phyloP scores from a whole-genome alignment of 2,888 invertebrate species.

The Pseudococcus jackbeardsleyi region DNA sequence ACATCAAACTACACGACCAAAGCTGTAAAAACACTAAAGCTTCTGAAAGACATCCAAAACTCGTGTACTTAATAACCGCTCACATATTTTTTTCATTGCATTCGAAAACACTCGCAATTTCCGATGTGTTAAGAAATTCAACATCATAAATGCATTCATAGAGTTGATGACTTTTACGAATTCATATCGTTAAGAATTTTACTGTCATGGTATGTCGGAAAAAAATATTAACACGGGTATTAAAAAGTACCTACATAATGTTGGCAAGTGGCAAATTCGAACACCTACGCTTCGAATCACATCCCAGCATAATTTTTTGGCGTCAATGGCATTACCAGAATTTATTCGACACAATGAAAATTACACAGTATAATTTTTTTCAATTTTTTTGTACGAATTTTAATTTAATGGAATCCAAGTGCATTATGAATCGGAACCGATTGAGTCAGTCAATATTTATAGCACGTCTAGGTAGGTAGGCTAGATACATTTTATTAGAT shows the following conservation, averaged over 20 bases:
- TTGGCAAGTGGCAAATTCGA: not conserved
- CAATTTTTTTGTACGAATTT: not conserved
- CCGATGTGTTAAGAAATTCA: not conserved
- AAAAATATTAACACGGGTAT: not conserved
- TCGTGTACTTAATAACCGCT: too few species aligned
- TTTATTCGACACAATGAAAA: not conserved
- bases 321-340: slow-evolving; percentile 26
- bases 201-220: not conserved
- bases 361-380: not conserved
- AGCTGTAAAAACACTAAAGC: too few species aligned
- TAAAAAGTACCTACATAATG: not conserved
- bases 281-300: not conserved
- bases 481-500: too few species aligned
- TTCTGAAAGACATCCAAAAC: too few species aligned
- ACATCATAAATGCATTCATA: not conserved
- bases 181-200: not conserved
- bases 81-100: too few species aligned
- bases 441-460: too few species aligned
- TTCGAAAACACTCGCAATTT: not conserved
- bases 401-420: too few species aligned
- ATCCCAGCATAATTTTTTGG: not conserved
- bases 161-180: not conserved
- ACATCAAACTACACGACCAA: too few species aligned
- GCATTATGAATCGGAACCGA: too few species aligned
- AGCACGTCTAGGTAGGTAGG: too few species aligned